A percentile compares a stretch with the other conserved stretches of the same genome.
phyloP scores from a whole-genome alignment of 2,888 invertebrate species.

The Resseliella maxima region DNA sequence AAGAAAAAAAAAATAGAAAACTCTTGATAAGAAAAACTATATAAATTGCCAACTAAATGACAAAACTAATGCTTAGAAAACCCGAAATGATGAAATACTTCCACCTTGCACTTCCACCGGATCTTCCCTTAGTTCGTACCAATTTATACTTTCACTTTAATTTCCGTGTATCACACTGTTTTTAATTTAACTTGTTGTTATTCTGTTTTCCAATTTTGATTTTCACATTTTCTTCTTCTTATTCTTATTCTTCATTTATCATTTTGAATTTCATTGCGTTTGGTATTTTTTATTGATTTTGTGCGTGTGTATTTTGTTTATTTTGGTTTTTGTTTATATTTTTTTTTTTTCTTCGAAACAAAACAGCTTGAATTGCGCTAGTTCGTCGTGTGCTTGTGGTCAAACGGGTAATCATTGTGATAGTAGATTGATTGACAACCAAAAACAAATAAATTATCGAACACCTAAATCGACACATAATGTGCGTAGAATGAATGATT shows the following conservation, averaged over 20 bases:
- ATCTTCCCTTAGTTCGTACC: conserved; percentile 28
- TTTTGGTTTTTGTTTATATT: conserved; percentile 55
- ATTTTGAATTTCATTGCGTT: no score
- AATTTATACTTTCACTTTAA: neutral
- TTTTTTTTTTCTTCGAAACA: conserved; percentile 59
- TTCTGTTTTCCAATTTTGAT: neutral
- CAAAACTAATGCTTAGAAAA: conserved; percentile 2
- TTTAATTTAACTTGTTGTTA: neutral
- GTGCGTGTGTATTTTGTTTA: conserved; percentile 54
- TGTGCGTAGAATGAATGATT: conserved; percentile 33
- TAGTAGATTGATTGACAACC: conserved; percentile 59
- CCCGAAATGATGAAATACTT: conserved; percentile 5
- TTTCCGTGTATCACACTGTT: no score
- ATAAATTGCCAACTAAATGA: neutral
- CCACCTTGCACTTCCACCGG: conserved; percentile 44
- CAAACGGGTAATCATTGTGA: conserved; percentile 66
- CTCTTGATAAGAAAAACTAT: neutral
- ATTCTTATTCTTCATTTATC: conserved; percentile 41
- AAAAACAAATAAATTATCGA: conserved; percentile 29
- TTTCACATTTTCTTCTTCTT: neutral
- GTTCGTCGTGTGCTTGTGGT: conserved; percentile 74
- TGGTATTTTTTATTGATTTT: conserved; percentile 55
- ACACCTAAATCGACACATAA: neutral
- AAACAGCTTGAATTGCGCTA: conserved; percentile 66
- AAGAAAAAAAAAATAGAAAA: neutral